Conservation (phyloP, 2,888 invertebrate species). For the Acanthosepion pharaonis region DNA sequence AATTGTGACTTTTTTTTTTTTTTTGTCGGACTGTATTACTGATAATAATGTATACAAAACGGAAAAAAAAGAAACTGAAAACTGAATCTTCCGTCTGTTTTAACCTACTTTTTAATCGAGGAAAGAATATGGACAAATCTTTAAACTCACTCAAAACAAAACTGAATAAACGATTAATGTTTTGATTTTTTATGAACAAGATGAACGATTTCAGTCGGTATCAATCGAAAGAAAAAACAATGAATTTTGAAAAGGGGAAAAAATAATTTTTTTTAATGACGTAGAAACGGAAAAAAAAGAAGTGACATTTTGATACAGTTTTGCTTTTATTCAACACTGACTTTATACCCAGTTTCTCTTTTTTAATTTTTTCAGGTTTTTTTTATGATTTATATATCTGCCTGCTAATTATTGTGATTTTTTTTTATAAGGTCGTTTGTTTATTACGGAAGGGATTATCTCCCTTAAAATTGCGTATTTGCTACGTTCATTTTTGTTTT, state of each 20-base stretch:
- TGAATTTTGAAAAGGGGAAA: no score
- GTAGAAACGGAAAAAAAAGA: not conserved
- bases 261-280: not conserved
- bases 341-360: not conserved
- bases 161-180: not conserved
- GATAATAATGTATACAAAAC: not conserved
- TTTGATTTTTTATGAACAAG: not conserved
- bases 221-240: not conserved
- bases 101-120: not conserved
- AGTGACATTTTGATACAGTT: not conserved
- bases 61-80: not conserved
- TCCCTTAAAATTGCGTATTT: no score
- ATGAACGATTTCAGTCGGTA: not conserved
- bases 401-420: not conserved
- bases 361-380: not conserved
- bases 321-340: not conserved
- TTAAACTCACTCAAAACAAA: not conserved
- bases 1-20: not conserved
- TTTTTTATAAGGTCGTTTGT: not conserved
- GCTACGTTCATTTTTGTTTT: no score
- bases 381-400: no score
- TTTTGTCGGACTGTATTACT: not conserved
- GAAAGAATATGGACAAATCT: not conserved
- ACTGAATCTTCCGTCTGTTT: not conserved
- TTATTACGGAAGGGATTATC: not conserved